These are phyloP conservation scores for Lobophora halterata DNA, from an alignment of 2,888 invertebrate genomes.

Conservation along the genomic window DNA sequence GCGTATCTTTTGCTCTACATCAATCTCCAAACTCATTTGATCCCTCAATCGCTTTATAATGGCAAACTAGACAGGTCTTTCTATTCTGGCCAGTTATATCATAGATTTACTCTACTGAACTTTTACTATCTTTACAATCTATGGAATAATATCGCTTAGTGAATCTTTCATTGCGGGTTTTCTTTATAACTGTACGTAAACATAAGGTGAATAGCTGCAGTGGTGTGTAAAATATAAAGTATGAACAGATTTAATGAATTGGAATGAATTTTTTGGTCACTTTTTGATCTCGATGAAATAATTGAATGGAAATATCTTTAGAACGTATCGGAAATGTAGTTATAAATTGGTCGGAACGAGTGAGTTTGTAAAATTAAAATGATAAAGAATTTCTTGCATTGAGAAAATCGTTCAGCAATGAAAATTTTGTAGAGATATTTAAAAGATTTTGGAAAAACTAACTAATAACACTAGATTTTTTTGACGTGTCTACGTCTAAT, in stretches of 20 bases:
- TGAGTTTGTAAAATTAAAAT: too few relatives aligned
- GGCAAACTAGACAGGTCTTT: constrained; percentile 17
- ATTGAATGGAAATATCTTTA: constrained; percentile 23
- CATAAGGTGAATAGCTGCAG: constrained; percentile 12
- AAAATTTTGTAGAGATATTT: too few relatives aligned
- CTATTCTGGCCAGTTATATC: constrained; percentile 38
- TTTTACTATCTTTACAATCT: constrained; percentile 20
- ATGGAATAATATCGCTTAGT: not conserved
- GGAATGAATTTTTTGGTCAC: constrained; percentile 10
- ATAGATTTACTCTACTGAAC: constrained; percentile 36
- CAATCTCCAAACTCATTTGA: constrained; percentile 23
- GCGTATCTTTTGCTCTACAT: constrained; percentile 37
- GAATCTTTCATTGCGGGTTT: constrained; percentile 25
- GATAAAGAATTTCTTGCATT: too few relatives aligned
- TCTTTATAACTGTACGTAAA: not conserved
- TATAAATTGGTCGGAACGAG: too few relatives aligned
- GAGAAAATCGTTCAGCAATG: too few relatives aligned
- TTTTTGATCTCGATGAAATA: constrained; percentile 18
- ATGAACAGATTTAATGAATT: not conserved
- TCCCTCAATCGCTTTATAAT: constrained; percentile 6
- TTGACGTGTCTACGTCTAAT: too few relatives aligned
- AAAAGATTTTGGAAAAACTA: too few relatives aligned
- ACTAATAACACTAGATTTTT: too few relatives aligned
- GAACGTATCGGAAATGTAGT: constrained; percentile 12
- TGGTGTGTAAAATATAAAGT: constrained; percentile 3